Conservation (phyloP, 2,113 vertebrate genomes). For the Perca fluviatilis region DNA sequence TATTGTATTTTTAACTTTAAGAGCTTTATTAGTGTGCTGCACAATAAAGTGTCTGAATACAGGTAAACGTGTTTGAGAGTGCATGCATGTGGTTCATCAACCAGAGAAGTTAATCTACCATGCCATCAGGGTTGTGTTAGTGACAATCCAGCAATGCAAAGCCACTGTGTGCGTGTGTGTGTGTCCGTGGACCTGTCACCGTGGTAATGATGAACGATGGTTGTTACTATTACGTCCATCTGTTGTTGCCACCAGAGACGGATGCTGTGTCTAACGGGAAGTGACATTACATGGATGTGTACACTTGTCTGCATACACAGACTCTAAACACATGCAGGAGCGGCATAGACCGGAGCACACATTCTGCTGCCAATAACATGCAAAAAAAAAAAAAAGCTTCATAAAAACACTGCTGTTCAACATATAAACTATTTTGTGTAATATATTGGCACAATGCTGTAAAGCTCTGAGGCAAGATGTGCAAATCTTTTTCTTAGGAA, state of each 20-base stretch:
- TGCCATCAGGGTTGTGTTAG: conserved; percentile 49
- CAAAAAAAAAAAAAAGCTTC: not conserved
- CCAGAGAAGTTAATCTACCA: conserved; percentile 66
- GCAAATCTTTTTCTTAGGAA: not conserved
- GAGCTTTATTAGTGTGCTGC: conserved; percentile 13
- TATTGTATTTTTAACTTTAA: not conserved
- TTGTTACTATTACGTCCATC: conserved; percentile 78
- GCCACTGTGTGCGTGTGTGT: conserved; percentile 26
- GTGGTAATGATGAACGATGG: conserved; percentile 76
- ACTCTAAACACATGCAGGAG: conserved; percentile 31
- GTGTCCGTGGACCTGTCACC: conserved; percentile 62
- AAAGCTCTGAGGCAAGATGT: not conserved
- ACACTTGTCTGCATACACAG: conserved; percentile 45
- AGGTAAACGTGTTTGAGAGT: conserved; percentile 14
- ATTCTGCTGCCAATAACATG: not conserved
- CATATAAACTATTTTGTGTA: not conserved
- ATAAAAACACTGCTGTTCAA: conserved; percentile 1
- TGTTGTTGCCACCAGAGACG: conserved; percentile 74
- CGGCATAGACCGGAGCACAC: not conserved
- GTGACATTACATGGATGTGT: conserved; percentile 69
- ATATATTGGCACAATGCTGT: not conserved
- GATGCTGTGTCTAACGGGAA: conserved; percentile 71
- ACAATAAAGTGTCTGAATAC: not conserved
- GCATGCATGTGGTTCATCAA: conserved; percentile 37
- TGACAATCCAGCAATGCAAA: conserved; percentile 62